Evolutionary conservation across 2,888 invertebrate genomes (phyloP).

Genomic region (Chrysodeixis includens): DNA sequence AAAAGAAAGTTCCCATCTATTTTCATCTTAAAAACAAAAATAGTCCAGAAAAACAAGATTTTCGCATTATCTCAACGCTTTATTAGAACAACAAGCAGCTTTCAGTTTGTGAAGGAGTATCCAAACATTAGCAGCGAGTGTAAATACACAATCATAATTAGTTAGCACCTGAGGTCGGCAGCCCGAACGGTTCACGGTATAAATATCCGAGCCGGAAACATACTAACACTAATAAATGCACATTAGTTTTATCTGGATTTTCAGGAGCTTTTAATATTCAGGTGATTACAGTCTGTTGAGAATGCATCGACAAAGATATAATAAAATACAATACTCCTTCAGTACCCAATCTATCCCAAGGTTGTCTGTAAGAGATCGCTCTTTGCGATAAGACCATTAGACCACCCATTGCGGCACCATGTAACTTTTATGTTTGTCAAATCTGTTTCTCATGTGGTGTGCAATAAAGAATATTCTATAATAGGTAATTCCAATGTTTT

Average conservation of each 20-base stretch:
- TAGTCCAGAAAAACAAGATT: slow-evolving; percentile 1
- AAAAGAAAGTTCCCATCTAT: neutral
- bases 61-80: neutral
- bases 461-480: no score
- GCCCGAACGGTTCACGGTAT: slow-evolving; percentile 11
- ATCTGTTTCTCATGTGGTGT: no score
- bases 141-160: slow-evolving; percentile 37
- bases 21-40: neutral
- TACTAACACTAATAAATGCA: neutral
- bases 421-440: no score
- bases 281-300: no score
- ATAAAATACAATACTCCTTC: no score
- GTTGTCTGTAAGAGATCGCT: no score
- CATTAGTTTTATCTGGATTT: neutral
- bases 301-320: no score
- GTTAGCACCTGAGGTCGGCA: slow-evolving; percentile 31
- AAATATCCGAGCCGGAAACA: neutral
- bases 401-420: no score
- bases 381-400: no score
- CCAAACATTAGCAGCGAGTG: slow-evolving; percentile 22
- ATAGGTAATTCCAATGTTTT: no score
- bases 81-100: slow-evolving; percentile 19
- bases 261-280: no score
- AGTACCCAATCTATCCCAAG: no score
- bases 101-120: slow-evolving; percentile 21